These are phyloP conservation scores for Eupelmus urozonus DNA, from an alignment of 2,888 invertebrate species.

Conservation along the genomic window DNA sequence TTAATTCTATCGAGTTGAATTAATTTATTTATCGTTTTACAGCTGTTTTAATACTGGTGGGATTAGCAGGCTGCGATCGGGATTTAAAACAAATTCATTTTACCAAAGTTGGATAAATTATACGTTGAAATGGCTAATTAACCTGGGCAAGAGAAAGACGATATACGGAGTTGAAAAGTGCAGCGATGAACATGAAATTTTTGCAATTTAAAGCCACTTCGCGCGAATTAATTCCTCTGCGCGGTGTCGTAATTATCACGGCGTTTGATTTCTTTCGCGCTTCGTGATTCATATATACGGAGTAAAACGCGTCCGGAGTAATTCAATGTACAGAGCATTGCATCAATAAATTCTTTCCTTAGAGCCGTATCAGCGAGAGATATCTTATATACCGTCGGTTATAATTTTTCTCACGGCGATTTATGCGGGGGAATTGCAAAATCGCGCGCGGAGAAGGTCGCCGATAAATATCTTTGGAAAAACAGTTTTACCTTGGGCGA, in stretches of 20 bases:
- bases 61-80: too few relatives aligned
- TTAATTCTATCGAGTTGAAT: too few relatives aligned
- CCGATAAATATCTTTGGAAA: too few relatives aligned
- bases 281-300: not conserved
- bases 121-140: not conserved
- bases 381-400: slow-evolving; percentile 3
- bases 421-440: slow-evolving; percentile 9
- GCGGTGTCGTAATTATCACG: slow-evolving; percentile 12
- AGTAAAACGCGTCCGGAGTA: slow-evolving; percentile 39
- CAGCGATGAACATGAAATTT: not conserved
- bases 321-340: slow-evolving; percentile 8
- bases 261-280: slow-evolving; percentile 31
- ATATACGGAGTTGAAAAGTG: not conserved
- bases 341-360: slow-evolving; percentile 28
- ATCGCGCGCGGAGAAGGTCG: not conserved
- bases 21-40: too few relatives aligned
- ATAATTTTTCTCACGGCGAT: slow-evolving; percentile 18
- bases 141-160: not conserved
- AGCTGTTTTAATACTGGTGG: too few relatives aligned
- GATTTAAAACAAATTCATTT: too few relatives aligned
- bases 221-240: slow-evolving; percentile 21
- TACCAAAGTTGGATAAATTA: not conserved
- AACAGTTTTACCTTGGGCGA: too few relatives aligned
- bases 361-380: slow-evolving; percentile 12
- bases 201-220: slow-evolving; percentile 21